Conservation (phyloP, 2,888 invertebrate species). For the Mythimna albipuncta region DNA sequence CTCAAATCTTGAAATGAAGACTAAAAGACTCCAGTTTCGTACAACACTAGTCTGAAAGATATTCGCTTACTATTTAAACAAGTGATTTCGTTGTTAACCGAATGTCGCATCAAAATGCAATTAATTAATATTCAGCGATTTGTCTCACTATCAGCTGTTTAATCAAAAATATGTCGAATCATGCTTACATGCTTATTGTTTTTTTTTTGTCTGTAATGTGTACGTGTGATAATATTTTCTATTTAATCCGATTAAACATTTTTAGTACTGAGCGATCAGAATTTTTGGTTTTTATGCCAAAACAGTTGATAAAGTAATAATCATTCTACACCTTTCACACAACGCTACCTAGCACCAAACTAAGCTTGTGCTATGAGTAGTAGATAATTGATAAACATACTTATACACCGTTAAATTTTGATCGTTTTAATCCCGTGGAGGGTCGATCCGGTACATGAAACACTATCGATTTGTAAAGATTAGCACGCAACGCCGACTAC, state of each 20-base stretch:
- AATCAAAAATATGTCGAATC: slow-evolving; percentile 28
- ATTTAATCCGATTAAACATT: background rate
- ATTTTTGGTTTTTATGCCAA: background rate
- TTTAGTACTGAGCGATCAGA: background rate
- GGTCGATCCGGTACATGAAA: too few relatives aligned
- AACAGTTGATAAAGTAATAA: background rate
- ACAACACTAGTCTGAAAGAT: background rate
- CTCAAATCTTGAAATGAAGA: too few relatives aligned
- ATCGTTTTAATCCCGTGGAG: too few relatives aligned
- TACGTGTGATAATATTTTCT: slow-evolving; percentile 5
- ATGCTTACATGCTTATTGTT: slow-evolving; percentile 27
- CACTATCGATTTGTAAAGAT: too few relatives aligned
- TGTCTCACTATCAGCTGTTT: slow-evolving; percentile 3
- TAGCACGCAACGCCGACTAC: too few relatives aligned
- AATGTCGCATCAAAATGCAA: slow-evolving; percentile 8
- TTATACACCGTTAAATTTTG: too few relatives aligned
- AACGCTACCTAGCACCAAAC: too few relatives aligned
- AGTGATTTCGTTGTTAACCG: slow-evolving; percentile 17
- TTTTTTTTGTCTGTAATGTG: background rate
- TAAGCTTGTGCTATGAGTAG: too few relatives aligned
- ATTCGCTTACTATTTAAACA: slow-evolving; percentile 41
- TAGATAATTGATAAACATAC: too few relatives aligned
- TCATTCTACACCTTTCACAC: too few relatives aligned
- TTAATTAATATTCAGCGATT: slow-evolving; percentile 5
- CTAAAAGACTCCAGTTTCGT: too few relatives aligned